A percentile compares a stretch with the other conserved stretches of the same genome.
phyloP scores from a whole-genome alignment of 1,140 invertebrate genomes.

The Helicoverpa armigera region DNA sequence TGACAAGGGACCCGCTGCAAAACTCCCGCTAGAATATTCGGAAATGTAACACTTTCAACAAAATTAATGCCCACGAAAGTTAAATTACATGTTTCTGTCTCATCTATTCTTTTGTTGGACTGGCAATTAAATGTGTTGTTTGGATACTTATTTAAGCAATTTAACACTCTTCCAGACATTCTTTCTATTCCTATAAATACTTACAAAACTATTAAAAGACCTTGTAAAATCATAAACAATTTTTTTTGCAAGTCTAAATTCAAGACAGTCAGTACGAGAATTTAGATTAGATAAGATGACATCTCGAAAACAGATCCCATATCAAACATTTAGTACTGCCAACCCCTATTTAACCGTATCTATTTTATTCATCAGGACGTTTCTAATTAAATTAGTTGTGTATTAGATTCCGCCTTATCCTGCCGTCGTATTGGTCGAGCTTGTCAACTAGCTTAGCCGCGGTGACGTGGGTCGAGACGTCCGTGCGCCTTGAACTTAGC shows the following conservation, averaged over 20 bases:
- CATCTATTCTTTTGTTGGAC: background rate
- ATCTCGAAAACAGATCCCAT: background rate
- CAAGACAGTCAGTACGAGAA: too few species aligned
- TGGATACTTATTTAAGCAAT: too few species aligned
- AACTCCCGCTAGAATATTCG: conserved; percentile 45
- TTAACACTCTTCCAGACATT: too few species aligned
- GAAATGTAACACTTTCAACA: conserved; percentile 52
- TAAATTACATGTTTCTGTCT: conserved; percentile 46
- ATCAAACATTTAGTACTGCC: conserved; percentile 3
- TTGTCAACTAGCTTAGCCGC: conserved; percentile 29
- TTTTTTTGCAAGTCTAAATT: too few species aligned
- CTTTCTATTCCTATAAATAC: too few species aligned
- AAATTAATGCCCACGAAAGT: conserved; percentile 53
- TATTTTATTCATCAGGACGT: conserved; percentile 36
- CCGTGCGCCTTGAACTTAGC: conserved; percentile 24
- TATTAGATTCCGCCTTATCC: conserved; percentile 37
- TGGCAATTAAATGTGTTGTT: background rate
- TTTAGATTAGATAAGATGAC: background rate
- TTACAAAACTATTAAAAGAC: too few species aligned
- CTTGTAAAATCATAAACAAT: too few species aligned
- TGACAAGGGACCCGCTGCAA: conserved; percentile 50
- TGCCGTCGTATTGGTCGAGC: conserved; percentile 41
- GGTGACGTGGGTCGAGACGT: conserved; percentile 38
- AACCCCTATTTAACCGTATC: background rate
- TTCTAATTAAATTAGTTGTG: conserved; percentile 44